Percentiles rank a stretch among this genome's conserved stretches.
Conservation (phyloP, 2,797 vertebrate species). For the Pipistrellus kuhlii region DNA sequence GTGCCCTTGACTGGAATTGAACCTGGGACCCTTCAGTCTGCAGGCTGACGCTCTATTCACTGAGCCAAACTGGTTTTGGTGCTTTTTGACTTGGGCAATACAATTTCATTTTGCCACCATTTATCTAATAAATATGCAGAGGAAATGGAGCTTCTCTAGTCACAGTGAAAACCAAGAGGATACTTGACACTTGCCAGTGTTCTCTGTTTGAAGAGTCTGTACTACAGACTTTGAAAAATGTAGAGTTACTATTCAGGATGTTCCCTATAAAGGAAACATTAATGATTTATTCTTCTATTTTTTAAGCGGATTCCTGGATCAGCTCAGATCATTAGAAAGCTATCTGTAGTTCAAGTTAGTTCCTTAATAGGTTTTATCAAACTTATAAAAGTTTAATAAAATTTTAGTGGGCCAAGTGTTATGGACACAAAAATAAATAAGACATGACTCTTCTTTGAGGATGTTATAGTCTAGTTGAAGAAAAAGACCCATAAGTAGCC, state of each 20-base stretch:
- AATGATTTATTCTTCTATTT: background rate
- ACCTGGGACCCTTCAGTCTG: too few relatives aligned
- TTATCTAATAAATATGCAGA: background rate
- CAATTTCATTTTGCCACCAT: background rate
- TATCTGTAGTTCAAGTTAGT: conserved; percentile 14
- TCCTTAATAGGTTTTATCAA: conserved; percentile 10
- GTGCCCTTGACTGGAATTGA: too few relatives aligned
- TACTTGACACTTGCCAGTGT: background rate
- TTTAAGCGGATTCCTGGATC: background rate
- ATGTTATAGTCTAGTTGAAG: conserved; percentile 2
- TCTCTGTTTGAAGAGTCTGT: background rate
- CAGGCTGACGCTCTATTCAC: too few relatives aligned
- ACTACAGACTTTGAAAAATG: background rate
- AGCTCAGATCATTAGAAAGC: conserved; percentile 26
- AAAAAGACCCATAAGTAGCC: background rate
- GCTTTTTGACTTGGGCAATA: background rate
- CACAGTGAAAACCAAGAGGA: background rate
- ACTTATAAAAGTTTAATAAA: conserved; percentile 28
- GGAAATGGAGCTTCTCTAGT: background rate
- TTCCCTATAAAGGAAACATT: background rate
- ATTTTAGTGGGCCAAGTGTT: background rate
- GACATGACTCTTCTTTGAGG: too few relatives aligned
- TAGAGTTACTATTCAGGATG: background rate
- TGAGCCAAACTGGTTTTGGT: too few relatives aligned
- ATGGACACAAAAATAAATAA: too few relatives aligned